Percentiles rank a stretch among this genome's conserved stretches.
Conservation (phyloP, 2,888 invertebrate species). For the Sarcophaga rosellei region DNA sequence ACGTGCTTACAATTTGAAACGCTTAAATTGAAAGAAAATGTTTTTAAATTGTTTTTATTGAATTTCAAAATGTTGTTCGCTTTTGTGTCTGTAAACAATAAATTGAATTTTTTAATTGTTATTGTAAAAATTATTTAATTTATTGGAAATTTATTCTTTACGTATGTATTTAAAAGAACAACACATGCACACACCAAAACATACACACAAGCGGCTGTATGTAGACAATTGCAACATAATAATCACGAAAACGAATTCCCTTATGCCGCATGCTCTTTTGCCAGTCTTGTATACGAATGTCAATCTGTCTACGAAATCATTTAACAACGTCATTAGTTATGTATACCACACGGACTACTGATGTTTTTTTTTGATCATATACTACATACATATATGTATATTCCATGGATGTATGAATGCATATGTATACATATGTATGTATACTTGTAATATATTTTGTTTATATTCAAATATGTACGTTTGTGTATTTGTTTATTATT, state of each 20-base stretch:
- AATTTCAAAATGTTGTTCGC: neutral
- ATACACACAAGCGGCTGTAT: neutral
- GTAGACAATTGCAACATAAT: neutral
- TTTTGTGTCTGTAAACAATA: neutral
- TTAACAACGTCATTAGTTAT: slow-evolving; percentile 61
- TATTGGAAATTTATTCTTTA: slow-evolving; percentile 4
- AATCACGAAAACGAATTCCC: neutral
- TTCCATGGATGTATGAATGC: neutral
- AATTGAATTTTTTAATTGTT: slow-evolving; percentile 17
- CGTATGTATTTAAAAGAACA: neutral
- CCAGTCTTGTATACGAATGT: slow-evolving; percentile 47
- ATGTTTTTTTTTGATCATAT: neutral
- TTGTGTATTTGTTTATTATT: slow-evolving; percentile 30
- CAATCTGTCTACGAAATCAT: slow-evolving; percentile 65
- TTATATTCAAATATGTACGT: neutral
- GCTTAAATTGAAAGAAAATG: slow-evolving; percentile 5
- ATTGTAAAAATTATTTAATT: slow-evolving; percentile 29
- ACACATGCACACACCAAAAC: neutral
- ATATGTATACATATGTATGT: neutral
- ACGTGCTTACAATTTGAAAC: slow-evolving; percentile 28
- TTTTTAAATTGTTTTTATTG: slow-evolving; percentile 34
- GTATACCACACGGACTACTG: neutral
- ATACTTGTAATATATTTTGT: neutral
- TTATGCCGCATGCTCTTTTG: slow-evolving; percentile 47
- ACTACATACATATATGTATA: neutral